Percentiles rank a stretch among this genome's conserved stretches.
Evolutionary conservation across 2,113 vertebrate species (phyloP).

Genomic region (Corythornis cristatus): DNA sequence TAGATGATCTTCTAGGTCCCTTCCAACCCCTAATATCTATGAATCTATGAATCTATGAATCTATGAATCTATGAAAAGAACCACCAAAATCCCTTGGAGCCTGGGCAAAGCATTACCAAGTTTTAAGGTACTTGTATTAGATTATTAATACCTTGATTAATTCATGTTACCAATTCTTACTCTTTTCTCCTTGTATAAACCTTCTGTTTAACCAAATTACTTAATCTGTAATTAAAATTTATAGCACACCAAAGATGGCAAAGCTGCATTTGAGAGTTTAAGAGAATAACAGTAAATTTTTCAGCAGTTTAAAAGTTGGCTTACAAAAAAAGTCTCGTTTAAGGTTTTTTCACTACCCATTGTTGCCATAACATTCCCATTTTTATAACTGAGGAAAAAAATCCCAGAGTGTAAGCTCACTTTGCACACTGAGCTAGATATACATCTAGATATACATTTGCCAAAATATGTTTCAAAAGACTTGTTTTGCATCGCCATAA

Average conservation of each 20-base stretch:
- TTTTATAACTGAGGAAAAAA: not conserved
- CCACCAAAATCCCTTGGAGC: constrained; percentile 32
- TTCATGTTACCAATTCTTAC: not conserved
- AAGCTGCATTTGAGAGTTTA: not conserved
- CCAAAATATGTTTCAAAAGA: not conserved
- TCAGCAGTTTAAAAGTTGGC: not conserved
- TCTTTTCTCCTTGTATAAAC: not conserved
- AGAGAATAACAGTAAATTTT: not conserved
- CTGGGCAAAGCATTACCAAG: not conserved
- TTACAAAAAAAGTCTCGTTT: not conserved
- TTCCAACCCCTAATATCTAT: no score
- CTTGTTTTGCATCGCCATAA: not conserved
- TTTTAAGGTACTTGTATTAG: not conserved
- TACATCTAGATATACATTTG: not conserved
- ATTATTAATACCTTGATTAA: not conserved
- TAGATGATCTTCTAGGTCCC: no score
- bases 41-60: no score
- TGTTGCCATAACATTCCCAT: not conserved
- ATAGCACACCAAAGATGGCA: not conserved
- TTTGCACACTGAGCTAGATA: not conserved
- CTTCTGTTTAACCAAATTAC: not conserved
- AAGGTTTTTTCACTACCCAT: not conserved
- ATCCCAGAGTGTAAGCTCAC: not conserved
- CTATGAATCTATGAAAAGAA: no score
- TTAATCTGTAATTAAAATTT: not conserved